Evolutionary conservation across 2,888 invertebrate genomes (phyloP).

Genomic region (Myopa tessellatipennis): DNA sequence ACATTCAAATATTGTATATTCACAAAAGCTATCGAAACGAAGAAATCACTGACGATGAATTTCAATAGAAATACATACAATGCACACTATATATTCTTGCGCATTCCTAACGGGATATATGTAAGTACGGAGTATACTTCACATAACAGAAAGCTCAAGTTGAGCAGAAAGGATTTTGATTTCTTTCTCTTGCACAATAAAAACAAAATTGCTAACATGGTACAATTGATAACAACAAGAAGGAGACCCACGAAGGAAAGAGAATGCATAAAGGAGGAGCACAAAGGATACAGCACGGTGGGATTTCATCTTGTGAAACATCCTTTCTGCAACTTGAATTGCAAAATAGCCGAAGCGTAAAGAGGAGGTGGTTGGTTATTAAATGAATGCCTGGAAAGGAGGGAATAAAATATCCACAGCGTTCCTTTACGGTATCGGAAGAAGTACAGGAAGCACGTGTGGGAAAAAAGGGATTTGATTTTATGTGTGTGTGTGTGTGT

Average conservation of each 20-base stretch:
- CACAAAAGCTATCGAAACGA: conserved; percentile 14
- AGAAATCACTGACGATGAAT: conserved; percentile 7
- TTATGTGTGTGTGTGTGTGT: neutral
- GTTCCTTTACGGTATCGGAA: neutral
- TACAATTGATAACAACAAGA: conserved; percentile 19
- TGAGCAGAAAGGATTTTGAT: conserved; percentile 48
- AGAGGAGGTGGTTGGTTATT: conserved; percentile 12
- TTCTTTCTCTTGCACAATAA: conserved; percentile 16
- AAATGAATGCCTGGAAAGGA: neutral
- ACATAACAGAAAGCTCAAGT: conserved; percentile 43
- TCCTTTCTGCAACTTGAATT: conserved; percentile 30
- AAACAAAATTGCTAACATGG: conserved; percentile 23
- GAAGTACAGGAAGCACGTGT: neutral
- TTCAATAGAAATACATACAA: conserved; percentile 4
- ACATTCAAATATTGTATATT: conserved; percentile 13
- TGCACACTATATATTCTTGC: neutral
- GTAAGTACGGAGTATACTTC: too few species aligned
- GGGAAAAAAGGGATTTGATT: conserved; percentile 10
- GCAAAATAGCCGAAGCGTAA: conserved; percentile 23
- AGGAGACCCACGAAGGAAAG: neutral
- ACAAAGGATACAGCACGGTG: neutral
- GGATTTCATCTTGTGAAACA: conserved; percentile 13
- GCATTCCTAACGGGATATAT: neutral
- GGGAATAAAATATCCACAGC: neutral
- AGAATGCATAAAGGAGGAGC: neutral